Evolutionary conservation across 1,140 invertebrate genomes (phyloP), one percentile per base, ranked within the genome.

Genomic region (Drosophila ercepeae): DNA sequence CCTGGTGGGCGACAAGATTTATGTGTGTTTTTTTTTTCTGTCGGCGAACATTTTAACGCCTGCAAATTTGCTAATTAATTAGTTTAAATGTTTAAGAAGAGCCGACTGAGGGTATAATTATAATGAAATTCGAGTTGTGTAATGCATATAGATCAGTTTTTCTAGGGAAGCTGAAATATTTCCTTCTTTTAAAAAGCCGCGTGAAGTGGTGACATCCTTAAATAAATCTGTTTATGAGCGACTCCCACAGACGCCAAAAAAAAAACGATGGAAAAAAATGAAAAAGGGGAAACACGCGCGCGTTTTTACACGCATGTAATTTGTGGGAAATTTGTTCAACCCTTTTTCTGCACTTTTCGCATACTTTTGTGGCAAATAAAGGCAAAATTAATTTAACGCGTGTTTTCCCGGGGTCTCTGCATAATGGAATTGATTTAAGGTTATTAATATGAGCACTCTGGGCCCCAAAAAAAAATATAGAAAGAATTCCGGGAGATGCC

Each of bases 391-490:
- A 90, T 90, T 90, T 83, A 79, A 90, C 82, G 78, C 88, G 86
- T 90, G 88, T 90, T 89, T 84, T 81, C 48, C 39, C 73, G 48
- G 54, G 69, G 41, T 29, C 25, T 29, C 58, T 44, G 55, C 44
- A 78, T 89, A 89, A 84, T 89, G 78, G 86, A 90, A 90, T 90
- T 90, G 88, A 90, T 90, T 90, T 90, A 90, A 88, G 78, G 88
- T 81, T 88, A 89, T 90, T 90, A 90, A 90, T 83, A 75, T 69
- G 64, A 74, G 83, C 48, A 77, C 69, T 68, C 44, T 48, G 60
- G 21, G 42, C 14, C 5, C 39, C 4, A 44, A 58, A 45, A 64
- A 60, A 63, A 45, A 45, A 44, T 4, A 11, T 42, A 27, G 27
- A 27, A 70, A 36, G 49, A 63, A 52, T 53, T 46, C 57, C 49